These are phyloP conservation scores for Thysanoteuthis rhombus DNA, from an alignment of 2,888 invertebrate genomes.

Conservation along the genomic window DNA sequence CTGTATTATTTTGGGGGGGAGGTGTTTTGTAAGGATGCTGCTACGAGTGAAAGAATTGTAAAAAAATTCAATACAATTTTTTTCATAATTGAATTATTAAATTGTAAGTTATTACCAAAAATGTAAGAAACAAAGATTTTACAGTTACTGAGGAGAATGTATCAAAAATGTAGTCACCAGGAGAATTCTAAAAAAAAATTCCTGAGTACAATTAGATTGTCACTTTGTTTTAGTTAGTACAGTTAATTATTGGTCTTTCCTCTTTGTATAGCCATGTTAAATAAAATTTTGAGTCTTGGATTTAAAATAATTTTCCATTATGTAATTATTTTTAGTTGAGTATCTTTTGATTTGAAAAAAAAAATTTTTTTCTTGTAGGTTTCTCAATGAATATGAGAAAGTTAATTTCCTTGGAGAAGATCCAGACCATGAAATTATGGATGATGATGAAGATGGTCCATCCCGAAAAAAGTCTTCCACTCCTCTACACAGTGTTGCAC, in stretches of 20 bases:
- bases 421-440: conserved; percentile 77
- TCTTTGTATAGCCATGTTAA: neutral
- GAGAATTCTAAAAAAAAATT: too few relatives aligned
- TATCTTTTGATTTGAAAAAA: too few relatives aligned
- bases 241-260: neutral
- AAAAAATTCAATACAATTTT: too few relatives aligned
- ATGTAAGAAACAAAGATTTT: too few relatives aligned
- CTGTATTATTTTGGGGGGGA: too few relatives aligned
- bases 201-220: neutral
- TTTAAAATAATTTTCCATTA: too few relatives aligned
- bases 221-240: neutral
- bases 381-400: conserved; percentile 88
- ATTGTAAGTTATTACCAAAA: too few relatives aligned
- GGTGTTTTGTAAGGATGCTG: too few relatives aligned
- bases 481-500: conserved; percentile 72
- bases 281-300: neutral
- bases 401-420: conserved; percentile 90
- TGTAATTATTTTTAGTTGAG: neutral
- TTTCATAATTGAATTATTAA: too few relatives aligned
- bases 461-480: conserved; percentile 65
- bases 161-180: too few relatives aligned
- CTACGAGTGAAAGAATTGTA: too few relatives aligned
- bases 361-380: conserved; percentile 62
- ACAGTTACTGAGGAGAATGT: too few relatives aligned
- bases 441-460: conserved; percentile 76